Evolutionary conservation across 64 coral and sea anemone species (phyloP).

Genomic region (Astreopora myriophthalma): DNA sequence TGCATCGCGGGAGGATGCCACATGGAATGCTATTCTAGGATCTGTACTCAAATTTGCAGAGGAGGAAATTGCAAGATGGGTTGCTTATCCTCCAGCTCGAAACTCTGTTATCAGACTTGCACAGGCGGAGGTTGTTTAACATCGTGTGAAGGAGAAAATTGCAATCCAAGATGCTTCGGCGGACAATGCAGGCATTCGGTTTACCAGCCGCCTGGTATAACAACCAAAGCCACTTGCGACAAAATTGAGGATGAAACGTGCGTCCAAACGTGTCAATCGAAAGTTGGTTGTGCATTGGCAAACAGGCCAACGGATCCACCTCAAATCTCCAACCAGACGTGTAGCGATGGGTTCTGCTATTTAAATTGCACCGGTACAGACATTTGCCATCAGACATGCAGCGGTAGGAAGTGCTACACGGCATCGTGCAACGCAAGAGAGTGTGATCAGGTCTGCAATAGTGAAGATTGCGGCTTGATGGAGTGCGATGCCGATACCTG

Average conservation of each 20-base stretch:
- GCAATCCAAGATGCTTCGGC: conserved; percentile 31
- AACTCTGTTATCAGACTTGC: conserved; percentile 69
- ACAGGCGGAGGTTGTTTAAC: conserved; percentile 68
- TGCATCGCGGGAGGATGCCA: conserved; percentile 57
- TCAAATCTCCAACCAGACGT: conserved; percentile 73
- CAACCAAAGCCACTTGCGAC: not conserved
- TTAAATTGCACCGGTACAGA: conserved; percentile 50
- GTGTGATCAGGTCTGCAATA: conserved; percentile 71
- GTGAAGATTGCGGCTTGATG: conserved; percentile 77
- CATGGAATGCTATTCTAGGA: conserved; percentile 66
- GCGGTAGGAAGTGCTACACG: conserved; percentile 35
- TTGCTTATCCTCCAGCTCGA: conserved; percentile 48
- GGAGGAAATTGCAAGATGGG: conserved; percentile 74
- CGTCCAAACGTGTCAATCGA: not conserved
- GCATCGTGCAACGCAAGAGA: conserved; percentile 71
- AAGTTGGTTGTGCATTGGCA: not conserved
- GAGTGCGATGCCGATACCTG: conserved; percentile 85
- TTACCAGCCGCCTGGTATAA: conserved; percentile 13
- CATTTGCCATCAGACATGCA: conserved; percentile 52
- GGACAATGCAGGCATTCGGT: conserved; percentile 24
- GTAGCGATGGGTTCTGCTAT: conserved; percentile 40
- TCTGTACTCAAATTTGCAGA: conserved; percentile 83
- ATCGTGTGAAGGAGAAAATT: conserved; percentile 68
- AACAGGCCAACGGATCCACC: conserved; percentile 61
- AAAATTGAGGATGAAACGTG: not conserved